Evolutionary conservation across 2,888 invertebrate genomes (phyloP), one percentile per base, ranked within the genome.

Genomic region (Gastracanthus pulcherrimus): DNA sequence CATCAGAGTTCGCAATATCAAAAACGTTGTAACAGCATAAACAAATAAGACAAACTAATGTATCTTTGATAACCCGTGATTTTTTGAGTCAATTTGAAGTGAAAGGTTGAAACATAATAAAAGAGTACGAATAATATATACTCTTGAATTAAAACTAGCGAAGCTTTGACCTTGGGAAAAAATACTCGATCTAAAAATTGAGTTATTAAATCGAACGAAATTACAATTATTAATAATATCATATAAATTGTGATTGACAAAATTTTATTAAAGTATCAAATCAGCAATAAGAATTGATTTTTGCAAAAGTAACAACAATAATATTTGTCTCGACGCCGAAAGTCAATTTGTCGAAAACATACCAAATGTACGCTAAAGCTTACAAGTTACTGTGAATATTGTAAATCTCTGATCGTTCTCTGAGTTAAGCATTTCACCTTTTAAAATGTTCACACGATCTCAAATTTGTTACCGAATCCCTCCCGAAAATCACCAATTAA

Each of bases 91-190:
- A 60, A 72, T 72, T 72, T 72, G 16, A 58, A n/a, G 29, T 29
- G 31, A n/a, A 55, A 58, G 41, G n/a, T 72, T 60, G 72, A 72
- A 72, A 41, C 72, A 60, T 72, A 41, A 60, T 36, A 55, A 23
- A 34, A 34, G 41, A 72, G 60, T 60, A n/a, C n/a, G 34, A 26
- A n/a, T n/a, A 19, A 41, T 31, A 16, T 31, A 29, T 60, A 29
- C 60, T 58, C n/a, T 60, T 19, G 29, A 23, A 55, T 36, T 36
- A 19, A 16, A 13, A 71, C 31, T 36, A 29, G 55, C 60, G 26
- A 29, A 41, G n/a, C 41, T 41, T 58, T 36, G 36, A 36, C 51
- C 4, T 55, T 23, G 23, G 7, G 9, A 3, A 23, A 19, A 31
- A 69, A 9, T 31, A 31, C 26, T 51, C 36, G 38, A 26, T 16